phyloP scores from a whole-genome alignment of 2,113 vertebrate species.

The Muntiacus reevesi region DNA sequence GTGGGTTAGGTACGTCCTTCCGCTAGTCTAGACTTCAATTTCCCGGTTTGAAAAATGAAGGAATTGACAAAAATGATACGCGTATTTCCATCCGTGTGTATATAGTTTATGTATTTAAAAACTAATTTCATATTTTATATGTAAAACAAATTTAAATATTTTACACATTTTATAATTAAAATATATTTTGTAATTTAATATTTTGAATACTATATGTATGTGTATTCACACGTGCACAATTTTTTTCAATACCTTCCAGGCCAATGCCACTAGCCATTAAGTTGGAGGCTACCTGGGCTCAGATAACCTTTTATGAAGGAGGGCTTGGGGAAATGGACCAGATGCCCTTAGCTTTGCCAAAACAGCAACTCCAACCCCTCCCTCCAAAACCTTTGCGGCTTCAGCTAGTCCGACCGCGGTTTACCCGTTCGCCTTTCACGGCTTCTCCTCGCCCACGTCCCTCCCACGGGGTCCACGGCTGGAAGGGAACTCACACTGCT shows the following conservation, averaged over 20 bases:
- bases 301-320: background rate
- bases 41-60: background rate
- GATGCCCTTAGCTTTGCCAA: background rate
- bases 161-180: background rate
- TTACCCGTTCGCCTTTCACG: too few species aligned
- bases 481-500: background rate
- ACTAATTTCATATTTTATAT: background rate
- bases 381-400: background rate
- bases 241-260: background rate
- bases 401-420: accelerated
- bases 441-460: background rate
- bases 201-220: background rate
- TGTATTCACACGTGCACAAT: background rate
- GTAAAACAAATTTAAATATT: background rate
- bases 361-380: background rate
- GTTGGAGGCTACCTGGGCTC: background rate
- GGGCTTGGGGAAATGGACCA: background rate
- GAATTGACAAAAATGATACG: background rate
- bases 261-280: background rate
- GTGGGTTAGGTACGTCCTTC: background rate
- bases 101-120: background rate
- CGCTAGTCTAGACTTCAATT: background rate
- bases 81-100: background rate
- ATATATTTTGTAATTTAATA: background rate
- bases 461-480: accelerated